Base-by-base conservation (phyloP, 2,113 vertebrate genomes). In the Mustela lutreola region DNA sequence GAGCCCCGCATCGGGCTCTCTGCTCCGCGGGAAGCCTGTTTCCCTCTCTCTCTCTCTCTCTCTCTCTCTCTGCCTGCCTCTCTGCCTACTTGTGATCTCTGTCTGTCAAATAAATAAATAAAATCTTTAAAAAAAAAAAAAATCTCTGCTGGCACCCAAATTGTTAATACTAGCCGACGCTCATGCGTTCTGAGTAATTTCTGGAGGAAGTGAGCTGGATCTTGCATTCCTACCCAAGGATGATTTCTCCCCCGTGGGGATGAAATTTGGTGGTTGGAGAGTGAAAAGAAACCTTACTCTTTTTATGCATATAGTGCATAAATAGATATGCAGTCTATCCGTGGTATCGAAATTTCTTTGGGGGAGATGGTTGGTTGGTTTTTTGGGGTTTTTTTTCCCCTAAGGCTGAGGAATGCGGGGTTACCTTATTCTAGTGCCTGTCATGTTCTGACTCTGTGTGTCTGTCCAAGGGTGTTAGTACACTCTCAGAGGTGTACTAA, bases 191-290 rank as follows among this genome's bases (percentile, higher is more conserved):
- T 80, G n/a, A 87, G 39, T 94, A 53, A 79, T 50, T 62, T n/a
- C n/a, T 82, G 15, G 84, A 56, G 67, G 88, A 70, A 71, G 45
- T 56, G n/a, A 80, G 21, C 65, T 80, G 71, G 75, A 21, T 82
- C 48, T 73, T 79, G 58, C 9, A 24, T 95, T 71, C n/a, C 71
- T 53, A 53, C 9, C 9, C 6, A 16, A 48, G 24, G 11, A 24
- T 33, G 28, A 31, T 31, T 96, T 94, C 39, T 82, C 60, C 73
- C 33, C 26, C 11, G 2, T n/a, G 12, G 1, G 65, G 10, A 11
- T 81, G 11, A 89, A 76, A 73, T 92, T 79, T 91, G 42, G 45
- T 94, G 89, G 33, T 83, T 67, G 21, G 3, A 76, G 22, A 31
- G 45, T 45, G 28, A 60, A 71, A 71, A 83, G 21, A 91, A 73